Conservation (phyloP, 1,140 invertebrate genomes). For the Drosophila sucinea region DNA sequence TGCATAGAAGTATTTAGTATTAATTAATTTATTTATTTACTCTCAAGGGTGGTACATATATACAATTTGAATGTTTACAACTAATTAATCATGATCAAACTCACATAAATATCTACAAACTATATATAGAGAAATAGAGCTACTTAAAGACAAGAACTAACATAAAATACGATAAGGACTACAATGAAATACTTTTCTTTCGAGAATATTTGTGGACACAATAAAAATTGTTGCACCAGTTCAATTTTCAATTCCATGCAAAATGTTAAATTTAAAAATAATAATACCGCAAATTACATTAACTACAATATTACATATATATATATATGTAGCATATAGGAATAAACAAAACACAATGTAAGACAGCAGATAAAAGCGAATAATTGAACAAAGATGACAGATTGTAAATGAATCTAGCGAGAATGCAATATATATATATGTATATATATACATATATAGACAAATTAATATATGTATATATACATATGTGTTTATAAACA, state of each 20-base stretch:
- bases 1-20: constrained; percentile 38
- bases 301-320: constrained; percentile 39
- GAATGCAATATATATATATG: constrained; percentile 23
- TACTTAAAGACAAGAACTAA: constrained; percentile 4
- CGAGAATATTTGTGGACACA: constrained; percentile 24
- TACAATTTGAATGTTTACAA: constrained; percentile 70
- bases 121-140: constrained; percentile 31
- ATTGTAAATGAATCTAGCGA: constrained; percentile 50
- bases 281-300: constrained; percentile 73
- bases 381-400: constrained; percentile 6
- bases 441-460: constrained; percentile 20
- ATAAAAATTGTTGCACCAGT: constrained; percentile 39
- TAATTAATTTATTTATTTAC: constrained; percentile 58
- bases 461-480: constrained; percentile 21
- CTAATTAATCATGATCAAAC: constrained; percentile 63
- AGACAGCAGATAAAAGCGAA: neutral
- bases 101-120: constrained; percentile 57
- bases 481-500: neutral
- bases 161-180: constrained; percentile 37
- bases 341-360: constrained; percentile 39
- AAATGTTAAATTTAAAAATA: constrained; percentile 68
- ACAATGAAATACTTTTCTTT: constrained; percentile 65
- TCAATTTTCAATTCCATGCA: constrained; percentile 67
- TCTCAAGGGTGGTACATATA: constrained; percentile 47
- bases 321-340: constrained; percentile 53